Conservation (phyloP, 2,888 invertebrate genomes). For the Leucoma salicis region DNA sequence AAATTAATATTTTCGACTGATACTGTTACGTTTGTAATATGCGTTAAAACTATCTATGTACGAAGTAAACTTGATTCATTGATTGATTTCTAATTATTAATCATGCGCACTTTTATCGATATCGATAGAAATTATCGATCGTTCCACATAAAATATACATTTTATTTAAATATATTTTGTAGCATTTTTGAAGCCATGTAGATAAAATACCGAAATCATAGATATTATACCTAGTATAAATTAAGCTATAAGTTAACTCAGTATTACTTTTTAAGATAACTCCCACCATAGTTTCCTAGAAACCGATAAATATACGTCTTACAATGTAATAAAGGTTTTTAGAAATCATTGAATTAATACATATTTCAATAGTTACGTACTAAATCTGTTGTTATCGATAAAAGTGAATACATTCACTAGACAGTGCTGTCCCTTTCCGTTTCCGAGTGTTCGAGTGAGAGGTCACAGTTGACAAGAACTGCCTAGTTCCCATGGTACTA, state of each 20-base stretch:
- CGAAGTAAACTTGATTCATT: slow-evolving; percentile 15
- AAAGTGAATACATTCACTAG: slow-evolving; percentile 11
- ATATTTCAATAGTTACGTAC: no score
- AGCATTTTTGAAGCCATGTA: no score
- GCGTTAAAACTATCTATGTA: neutral
- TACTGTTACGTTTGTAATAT: slow-evolving; percentile 10
- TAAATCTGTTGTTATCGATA: slow-evolving; percentile 16
- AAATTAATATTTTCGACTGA: slow-evolving; percentile 14
- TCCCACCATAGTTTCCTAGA: no score
- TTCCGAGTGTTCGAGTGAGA: slow-evolving; percentile 19
- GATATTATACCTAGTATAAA: no score
- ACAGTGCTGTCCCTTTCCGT: slow-evolving; percentile 17
- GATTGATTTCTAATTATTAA: slow-evolving; percentile 15
- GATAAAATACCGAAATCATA: no score
- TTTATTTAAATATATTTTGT: no score
- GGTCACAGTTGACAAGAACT: slow-evolving; percentile 22
- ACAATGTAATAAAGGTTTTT: no score
- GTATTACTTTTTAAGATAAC: no score
- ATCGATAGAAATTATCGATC: slow-evolving; percentile 12
- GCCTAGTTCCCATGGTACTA: slow-evolving; percentile 34
- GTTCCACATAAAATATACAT: no score
- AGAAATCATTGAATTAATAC: no score
- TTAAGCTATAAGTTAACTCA: no score
- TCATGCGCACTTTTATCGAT: slow-evolving; percentile 31
- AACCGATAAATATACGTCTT: no score